Percentiles rank a stretch among this genome's conserved stretches.
phyloP scores from a whole-genome alignment of 2,113 vertebrate genomes.

The Pantherophis guttatus region DNA sequence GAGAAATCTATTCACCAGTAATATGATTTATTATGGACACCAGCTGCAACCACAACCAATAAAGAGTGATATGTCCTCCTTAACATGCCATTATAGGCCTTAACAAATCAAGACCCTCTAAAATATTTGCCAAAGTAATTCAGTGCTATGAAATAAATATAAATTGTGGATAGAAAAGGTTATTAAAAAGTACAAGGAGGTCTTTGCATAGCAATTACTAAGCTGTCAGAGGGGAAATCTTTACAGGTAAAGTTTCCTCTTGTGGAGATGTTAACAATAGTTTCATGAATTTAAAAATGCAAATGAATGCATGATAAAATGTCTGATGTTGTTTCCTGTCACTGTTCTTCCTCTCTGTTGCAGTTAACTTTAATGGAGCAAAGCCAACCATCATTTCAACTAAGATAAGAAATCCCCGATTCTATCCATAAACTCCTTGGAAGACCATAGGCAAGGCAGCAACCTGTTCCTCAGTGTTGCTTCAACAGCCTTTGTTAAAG shows the following conservation, averaged over 20 bases:
- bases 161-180: conserved; percentile 5
- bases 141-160: conserved; percentile 3
- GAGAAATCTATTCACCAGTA: neutral
- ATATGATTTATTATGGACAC: conserved; percentile 10
- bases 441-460: neutral
- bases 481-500: neutral
- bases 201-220: conserved; percentile 15
- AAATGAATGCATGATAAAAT: conserved; percentile 18
- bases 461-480: neutral
- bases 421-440: neutral
- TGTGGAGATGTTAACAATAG: conserved; percentile 7
- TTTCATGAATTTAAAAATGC: neutral
- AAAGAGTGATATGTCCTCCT: neutral
- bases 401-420: neutral
- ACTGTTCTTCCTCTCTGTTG: neutral
- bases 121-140: conserved; percentile 22
- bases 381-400: neutral
- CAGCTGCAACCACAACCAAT: conserved; percentile 12
- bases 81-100: conserved; percentile 14
- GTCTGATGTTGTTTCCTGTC: neutral
- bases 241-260: neutral
- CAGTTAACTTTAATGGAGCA: neutral
- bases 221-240: neutral
- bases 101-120: conserved; percentile 23
- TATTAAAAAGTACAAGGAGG: conserved; percentile 9